Evolutionary conservation across 2,888 invertebrate genomes (phyloP).

Genomic region (Schrankia costaestrigalis): DNA sequence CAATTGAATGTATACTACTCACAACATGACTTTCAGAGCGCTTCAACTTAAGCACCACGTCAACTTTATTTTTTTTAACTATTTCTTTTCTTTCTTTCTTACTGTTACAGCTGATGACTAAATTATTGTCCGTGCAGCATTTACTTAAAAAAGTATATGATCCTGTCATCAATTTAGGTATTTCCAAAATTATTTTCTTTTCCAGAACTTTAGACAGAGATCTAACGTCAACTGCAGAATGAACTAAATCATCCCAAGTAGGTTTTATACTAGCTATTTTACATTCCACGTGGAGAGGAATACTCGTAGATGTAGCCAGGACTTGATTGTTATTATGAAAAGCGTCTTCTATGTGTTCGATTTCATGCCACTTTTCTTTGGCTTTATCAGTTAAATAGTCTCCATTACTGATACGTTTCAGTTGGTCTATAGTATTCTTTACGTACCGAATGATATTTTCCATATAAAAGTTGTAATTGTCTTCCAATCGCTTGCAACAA

Average conservation of each 20-base stretch:
- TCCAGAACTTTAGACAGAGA: constrained; percentile 63
- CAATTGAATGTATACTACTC: constrained; percentile 57
- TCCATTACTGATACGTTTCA: constrained; percentile 73
- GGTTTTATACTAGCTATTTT: constrained; percentile 37
- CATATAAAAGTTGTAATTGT: constrained; percentile 69
- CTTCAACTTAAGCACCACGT: constrained; percentile 56
- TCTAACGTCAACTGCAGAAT: constrained; percentile 64
- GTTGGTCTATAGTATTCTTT: constrained; percentile 64
- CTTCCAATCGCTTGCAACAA: constrained; percentile 62
- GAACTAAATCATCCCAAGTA: constrained; percentile 61
- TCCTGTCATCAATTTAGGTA: constrained; percentile 59
- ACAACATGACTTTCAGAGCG: constrained; percentile 50
- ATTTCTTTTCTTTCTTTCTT: constrained; percentile 20
- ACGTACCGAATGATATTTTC: constrained; percentile 67
- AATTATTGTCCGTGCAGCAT: constrained; percentile 47
- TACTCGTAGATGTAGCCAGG: constrained; percentile 53
- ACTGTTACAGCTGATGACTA: constrained; percentile 56
- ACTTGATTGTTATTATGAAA: constrained; percentile 39
- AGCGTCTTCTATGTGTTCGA: constrained; percentile 25
- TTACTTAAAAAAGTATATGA: constrained; percentile 55
- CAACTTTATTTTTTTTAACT: constrained; percentile 42
- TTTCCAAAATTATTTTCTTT: constrained; percentile 61
- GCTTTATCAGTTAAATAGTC: constrained; percentile 67
- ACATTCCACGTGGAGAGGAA: constrained; percentile 53
- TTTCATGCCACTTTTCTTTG: constrained; percentile 67